Evolutionary conservation across 2,113 vertebrate species (phyloP), one percentile per base, ranked within the genome.

Genomic region (Bos javanicus): DNA sequence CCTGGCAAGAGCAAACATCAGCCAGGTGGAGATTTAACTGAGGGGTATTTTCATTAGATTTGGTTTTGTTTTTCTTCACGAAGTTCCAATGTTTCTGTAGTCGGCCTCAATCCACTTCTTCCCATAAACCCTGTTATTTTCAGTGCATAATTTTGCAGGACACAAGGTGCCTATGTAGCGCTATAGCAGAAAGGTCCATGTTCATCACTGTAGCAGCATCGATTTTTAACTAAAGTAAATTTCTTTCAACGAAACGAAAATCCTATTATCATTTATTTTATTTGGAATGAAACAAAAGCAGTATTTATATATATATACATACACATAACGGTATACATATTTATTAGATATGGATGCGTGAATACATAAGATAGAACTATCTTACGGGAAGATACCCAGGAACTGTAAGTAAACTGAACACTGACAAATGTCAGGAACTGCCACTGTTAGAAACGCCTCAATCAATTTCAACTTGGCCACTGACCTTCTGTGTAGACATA

Each of bases 161-260:
- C 0, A 7, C 50, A 28, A 59, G 54, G 57, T 56, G 7, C 23
- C 26, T 3, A 17, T 5, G 33, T 1, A 14, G 28, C 6, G 1
- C 52, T 3, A 43, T 1, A 28, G 71, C 0, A 8, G 13, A 62
- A 54, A 81, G 28, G 30, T 46, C 80, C 2, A 2, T 43, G 56
- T 33, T 86, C 26, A 86, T 52, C 78, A 52, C 5, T 52, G 46
- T 17, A 33, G 33, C 54, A 46, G 30, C 4, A 64, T 43, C 23
- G 1, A 76, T 48, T 92, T 92, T 94, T 39, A 96, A 92, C 28
- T 9, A 80, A 88, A 94, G 60, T 39, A 62, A 59, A 93, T 19
- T 78, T 78, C 71, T 93, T 80, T 60, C n/a, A 92, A 82, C 48
- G 54, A 93, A 95, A 56, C 5, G 57, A 92, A 89, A 94, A 54